Conservation (phyloP, 1,140 invertebrate species). For the Ctenoplectra terminalis region DNA sequence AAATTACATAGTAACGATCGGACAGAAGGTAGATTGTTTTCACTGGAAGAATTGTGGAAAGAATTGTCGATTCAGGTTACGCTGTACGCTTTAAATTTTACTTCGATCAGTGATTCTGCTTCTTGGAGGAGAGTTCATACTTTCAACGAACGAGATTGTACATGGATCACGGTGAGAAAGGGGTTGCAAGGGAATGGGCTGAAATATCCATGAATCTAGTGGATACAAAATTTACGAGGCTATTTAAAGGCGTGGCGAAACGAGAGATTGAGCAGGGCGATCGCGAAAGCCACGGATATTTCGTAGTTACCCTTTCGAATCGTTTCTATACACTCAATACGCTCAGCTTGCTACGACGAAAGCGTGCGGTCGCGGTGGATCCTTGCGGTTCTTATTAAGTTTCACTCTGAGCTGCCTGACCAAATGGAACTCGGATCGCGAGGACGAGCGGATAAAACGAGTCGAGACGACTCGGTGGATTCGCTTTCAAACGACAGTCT, state of each 20-base stretch:
- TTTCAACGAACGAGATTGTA: neutral
- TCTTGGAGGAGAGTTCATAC: neutral
- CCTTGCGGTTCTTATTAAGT: slow-evolving; percentile 40
- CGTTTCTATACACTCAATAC: neutral
- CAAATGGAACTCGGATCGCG: neutral
- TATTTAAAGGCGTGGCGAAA: neutral
- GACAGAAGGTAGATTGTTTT: neutral
- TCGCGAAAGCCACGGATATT: neutral
- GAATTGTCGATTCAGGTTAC: too few relatives aligned
- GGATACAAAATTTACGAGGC: neutral
- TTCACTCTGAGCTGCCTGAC: neutral
- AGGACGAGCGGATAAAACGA: neutral
- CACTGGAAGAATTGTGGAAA: too few relatives aligned
- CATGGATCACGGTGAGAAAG: neutral
- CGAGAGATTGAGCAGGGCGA: neutral
- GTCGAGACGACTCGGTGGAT: neutral
- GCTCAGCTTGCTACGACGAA: neutral
- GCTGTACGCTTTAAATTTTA: neutral
- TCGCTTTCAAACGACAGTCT: neutral
- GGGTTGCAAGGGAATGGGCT: too few relatives aligned
- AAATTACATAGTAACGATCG: too few relatives aligned
- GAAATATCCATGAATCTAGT: neutral
- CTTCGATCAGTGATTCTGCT: neutral
- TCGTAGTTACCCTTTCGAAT: neutral
- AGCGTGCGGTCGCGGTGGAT: neutral